A percentile compares a stretch with the other conserved stretches of the same genome.
phyloP scores from a whole-genome alignment of 2,797 vertebrate genomes.

The Dendrocincla fuliginosa region DNA sequence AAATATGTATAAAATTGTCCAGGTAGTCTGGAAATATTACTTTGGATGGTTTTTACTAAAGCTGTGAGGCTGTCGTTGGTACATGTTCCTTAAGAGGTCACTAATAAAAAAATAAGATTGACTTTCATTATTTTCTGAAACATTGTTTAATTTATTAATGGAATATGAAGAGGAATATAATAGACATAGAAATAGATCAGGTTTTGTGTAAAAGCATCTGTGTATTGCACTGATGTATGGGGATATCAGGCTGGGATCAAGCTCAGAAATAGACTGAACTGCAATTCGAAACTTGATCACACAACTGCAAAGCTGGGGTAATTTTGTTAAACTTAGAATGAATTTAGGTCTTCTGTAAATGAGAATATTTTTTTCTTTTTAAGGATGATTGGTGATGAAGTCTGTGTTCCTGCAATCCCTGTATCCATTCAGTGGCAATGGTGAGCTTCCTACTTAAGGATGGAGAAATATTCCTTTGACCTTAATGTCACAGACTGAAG shows the following conservation, averaged over 20 bases:
- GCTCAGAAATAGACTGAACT: not conserved
- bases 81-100: not conserved
- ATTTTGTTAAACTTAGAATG: not conserved
- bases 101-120: not conserved
- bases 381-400: not conserved
- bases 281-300: not conserved
- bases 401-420: not conserved
- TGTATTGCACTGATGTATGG: accelerated
- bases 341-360: not conserved
- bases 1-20: not conserved
- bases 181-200: not conserved
- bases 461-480: not conserved
- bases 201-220: not conserved
- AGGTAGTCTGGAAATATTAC: not conserved
- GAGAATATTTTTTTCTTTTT: not conserved
- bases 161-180: not conserved
- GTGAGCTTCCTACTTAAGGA: not conserved
- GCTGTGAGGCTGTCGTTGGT: not conserved
- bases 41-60: not conserved
- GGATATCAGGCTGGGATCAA: not conserved
- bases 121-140: conserved; percentile 2
- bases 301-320: not conserved
- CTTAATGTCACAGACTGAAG: not conserved
- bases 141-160: conserved; percentile 9
- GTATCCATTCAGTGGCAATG: not conserved